phyloP scores from a whole-genome alignment of 2,113 vertebrate species.

The Brachirus orientalis region DNA sequence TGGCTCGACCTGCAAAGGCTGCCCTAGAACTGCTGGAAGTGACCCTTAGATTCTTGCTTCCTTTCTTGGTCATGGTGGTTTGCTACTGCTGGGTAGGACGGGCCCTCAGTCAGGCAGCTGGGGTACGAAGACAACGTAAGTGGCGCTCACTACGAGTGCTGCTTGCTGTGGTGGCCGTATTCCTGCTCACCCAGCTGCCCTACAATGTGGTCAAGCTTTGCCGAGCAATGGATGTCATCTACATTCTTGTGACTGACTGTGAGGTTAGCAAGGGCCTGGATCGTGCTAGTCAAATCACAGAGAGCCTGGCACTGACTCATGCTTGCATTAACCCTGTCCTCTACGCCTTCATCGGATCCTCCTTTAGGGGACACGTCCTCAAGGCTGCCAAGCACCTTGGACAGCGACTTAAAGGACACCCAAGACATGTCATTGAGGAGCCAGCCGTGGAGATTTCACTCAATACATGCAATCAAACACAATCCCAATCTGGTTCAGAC shows the following conservation, averaged over 20 bases:
- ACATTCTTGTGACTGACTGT: constrained; percentile 86
- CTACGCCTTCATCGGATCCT: constrained; percentile 90
- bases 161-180: constrained; percentile 87
- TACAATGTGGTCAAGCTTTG: constrained; percentile 92
- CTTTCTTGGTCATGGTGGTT: constrained; percentile 88
- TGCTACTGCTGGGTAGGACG: constrained; percentile 86
- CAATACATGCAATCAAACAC: constrained; percentile 43
- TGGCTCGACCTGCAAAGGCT: constrained; percentile 83
- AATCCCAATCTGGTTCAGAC: constrained; percentile 69
- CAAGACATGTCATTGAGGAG: constrained; percentile 28
- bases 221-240: constrained; percentile 87
- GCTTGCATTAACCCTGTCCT: constrained; percentile 94
- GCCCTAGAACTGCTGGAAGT: constrained; percentile 89
- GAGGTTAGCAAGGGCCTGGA: constrained; percentile 86
- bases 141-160: constrained; percentile 86
- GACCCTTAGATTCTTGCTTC: constrained; percentile 88
- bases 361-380: constrained; percentile 87
- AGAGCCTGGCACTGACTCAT: constrained; percentile 90
- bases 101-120: constrained; percentile 78
- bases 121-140: constrained; percentile 81
- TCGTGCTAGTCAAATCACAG: constrained; percentile 85
- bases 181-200: constrained; percentile 91
- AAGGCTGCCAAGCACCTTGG: constrained; percentile 84
- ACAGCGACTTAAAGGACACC: constrained; percentile 54
- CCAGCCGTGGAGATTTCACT: constrained; percentile 74